These are phyloP conservation scores for Poecilia wingei DNA, from an alignment of 2,797 vertebrate genomes.

Conservation along the genomic window DNA sequence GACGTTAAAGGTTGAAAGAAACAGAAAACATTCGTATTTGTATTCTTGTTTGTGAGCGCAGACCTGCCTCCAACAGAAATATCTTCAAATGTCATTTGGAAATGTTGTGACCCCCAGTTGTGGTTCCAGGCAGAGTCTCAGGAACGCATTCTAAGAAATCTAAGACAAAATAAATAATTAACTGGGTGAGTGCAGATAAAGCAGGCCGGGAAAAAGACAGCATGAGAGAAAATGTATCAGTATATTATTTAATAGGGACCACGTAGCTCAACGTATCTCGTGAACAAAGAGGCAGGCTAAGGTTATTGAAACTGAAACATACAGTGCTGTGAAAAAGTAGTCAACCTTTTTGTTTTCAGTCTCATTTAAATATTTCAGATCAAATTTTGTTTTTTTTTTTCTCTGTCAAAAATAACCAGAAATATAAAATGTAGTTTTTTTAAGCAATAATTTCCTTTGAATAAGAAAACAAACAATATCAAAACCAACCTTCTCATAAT, in stretches of 20 bases:
- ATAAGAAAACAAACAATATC: neutral
- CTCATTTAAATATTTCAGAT: neutral
- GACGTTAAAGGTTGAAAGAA: neutral
- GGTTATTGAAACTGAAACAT: neutral
- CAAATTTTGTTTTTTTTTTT: neutral
- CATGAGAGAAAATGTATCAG: neutral
- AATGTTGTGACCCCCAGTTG: constrained; percentile 1
- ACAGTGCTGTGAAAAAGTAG: neutral
- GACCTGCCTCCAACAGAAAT: neutral
- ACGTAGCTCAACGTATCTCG: neutral
- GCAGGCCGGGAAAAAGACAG: neutral
- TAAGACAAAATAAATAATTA: constrained; percentile 27
- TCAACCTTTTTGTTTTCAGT: neutral
- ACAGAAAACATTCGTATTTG: constrained; percentile 4
- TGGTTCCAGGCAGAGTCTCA: constrained; percentile 3
- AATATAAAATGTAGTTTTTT: neutral
- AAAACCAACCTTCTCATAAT: neutral
- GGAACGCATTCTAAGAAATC: constrained; percentile 13
- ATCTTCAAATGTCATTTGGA: constrained; percentile 16
- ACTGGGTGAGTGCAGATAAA: constrained; percentile 16
- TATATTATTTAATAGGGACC: neutral
- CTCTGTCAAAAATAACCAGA: neutral
- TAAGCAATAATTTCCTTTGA: neutral
- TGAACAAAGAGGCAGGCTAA: neutral
- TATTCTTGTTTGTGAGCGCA: neutral